Base-by-base conservation (phyloP, 2,797 vertebrate genomes). In the Urocyon cinereoargenteus region DNA sequence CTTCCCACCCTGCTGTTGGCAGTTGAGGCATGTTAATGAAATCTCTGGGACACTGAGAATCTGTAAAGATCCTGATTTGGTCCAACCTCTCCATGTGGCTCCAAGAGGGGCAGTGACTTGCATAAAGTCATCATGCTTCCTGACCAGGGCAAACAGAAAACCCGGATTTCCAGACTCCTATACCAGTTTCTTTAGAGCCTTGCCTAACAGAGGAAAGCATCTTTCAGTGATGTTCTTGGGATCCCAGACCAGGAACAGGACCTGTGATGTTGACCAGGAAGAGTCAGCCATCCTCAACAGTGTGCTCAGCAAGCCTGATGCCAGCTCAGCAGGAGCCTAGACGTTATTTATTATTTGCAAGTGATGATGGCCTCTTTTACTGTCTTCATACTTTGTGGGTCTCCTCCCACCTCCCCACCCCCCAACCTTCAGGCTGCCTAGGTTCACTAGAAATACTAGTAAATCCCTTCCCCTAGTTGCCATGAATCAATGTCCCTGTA, bases 271-370 rank as follows among this genome's bases (percentile, higher is more conserved):
- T 82, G 94, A 84, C 86, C 57, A 1, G 6, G 55, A 79, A 62
- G 1, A 68, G 81, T 57, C 14, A 83, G 64, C 93, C 75, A 2
- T 34, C 61, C 68, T 93, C 57, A 19, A 88, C 81, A 18, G 22
- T 0, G 5, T 0, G 1, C 51, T 62, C 87, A n/a, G 94, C 82
- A 45, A 91, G 68, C 92, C 87, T 92, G 92, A 77, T 95, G 93
- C 87, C 57, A 0, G 0, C 89, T 97, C 91, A 92, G 97, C 97
- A 97, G 91, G 59, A 96, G 57, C 78, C 95, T 0, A 1, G 28
- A 94, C 24, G 10, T 92, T 90, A 95, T 97, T 96, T 89, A 97
- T 85, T 51, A 92, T 97, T 90, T 51, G 36, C 92, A 94, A 84
- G 93, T 97, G 96, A 88, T 70, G 72, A 77, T 19, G 73, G 96